Evolutionary conservation across 2,888 invertebrate genomes (phyloP), one percentile per base, ranked within the genome.

Genomic region (Drosophila kambysellisi): DNA sequence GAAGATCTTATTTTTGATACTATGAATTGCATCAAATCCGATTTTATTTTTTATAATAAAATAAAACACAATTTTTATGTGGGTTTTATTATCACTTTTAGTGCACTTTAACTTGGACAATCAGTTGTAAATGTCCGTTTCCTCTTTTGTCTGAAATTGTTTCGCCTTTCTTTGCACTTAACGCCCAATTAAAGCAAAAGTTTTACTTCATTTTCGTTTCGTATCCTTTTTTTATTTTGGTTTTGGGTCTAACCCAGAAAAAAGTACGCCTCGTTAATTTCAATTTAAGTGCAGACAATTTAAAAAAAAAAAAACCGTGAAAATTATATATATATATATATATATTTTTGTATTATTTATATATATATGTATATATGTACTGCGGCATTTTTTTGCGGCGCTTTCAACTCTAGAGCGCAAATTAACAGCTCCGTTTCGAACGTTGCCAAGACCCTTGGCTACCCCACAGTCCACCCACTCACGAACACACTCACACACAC

Each of bases 231-330:
- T 48, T 67, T 33, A 1, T 50, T 48, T 50, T 61, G 46, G 30
- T 66, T 56, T 56, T 57, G 70, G 72, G 58, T 74, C 68, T 72
- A 74, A 74, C 74, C 80, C 82, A 73, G 41, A 74, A 81, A 82
- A 84, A 85, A 87, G 74, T 85, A 90, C 90, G 88, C 88, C 88
- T 90, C 90, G 90, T 88, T 88, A 90, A 88, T 88, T 90, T 88
- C 90, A 90, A 90, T 88, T 88, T 89, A 85, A 89, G 91, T 87
- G 83, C 79, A 87, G 90, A 87, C 90, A 87, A 89, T 89, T 83
- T 79, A 67, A 61, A 81, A 77, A 67, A 71, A 71, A 60, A 63
- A 33, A 52, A 11, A 20, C 8, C 20, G 37, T 68, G 32, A 50
- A 50, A 41, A 37, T 41, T 37, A 35, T 72, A 15, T 20, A 62